Evolutionary conservation across 2,797 vertebrate species (phyloP), one percentile per base, ranked within the genome.

Genomic region (Nannoperca obscura): DNA sequence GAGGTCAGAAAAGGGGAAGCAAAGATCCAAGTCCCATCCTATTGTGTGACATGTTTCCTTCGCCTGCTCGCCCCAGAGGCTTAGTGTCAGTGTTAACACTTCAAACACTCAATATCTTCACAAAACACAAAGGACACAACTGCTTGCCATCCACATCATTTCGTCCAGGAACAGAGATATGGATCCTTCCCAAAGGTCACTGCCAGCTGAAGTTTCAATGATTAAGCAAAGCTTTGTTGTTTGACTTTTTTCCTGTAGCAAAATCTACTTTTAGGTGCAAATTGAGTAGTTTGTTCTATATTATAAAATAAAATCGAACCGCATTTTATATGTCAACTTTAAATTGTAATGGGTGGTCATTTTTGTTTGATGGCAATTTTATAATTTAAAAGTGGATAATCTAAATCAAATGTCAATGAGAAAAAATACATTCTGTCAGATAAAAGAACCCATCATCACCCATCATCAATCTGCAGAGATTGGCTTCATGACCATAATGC

Each of bases 31-130:
- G 94, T 94, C 93, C 91, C 87, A 91, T 94, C 94, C 94, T 91
- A 92, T 95, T 94, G 94, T 94, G 94, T 94, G 94, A 95, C 95
- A 96, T 88, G 92, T 91, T 92, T 92, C 92, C 90, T 92, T 94
- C 88, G 91, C 93, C 89, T 86, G 79, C 90, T 91, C 74, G 82
- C 94, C 94, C 95, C 94, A 92, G 94, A 95, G 95, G 95, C 94
- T 94, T 89, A 93, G 94, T 94, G 93, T 96, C 93, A 92, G 93
- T 92, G 94, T 95, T 95, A 96, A 95, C 95, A 95, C 95, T 95
- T 96, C 95, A 96, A 95, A 95, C 94, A 92, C 92, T 95, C 95
- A 93, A 95, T 96, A 96, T 96, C 94, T 95, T 92, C 93, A 92
- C 91, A 89, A 95, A 93, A 94, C 94, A 95, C 94, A 96, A 95